Conservation (phyloP, 2,113 vertebrate species). For the Phycodurus eques region DNA sequence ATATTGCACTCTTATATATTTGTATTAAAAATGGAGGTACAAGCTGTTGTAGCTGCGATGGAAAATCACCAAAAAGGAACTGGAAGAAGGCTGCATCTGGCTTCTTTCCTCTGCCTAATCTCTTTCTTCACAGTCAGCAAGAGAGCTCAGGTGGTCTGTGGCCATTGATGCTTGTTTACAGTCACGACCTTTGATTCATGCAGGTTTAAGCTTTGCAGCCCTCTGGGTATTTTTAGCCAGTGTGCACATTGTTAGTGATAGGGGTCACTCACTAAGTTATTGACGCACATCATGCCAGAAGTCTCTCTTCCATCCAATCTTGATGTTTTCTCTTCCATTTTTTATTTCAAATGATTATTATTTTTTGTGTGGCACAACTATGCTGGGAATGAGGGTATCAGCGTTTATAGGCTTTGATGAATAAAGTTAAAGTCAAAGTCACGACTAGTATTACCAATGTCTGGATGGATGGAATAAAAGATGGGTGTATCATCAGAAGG, state of each 20-base stretch:
- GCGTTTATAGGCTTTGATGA: too few species aligned
- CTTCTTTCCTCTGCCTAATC: slow-evolving; percentile 17
- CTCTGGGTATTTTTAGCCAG: slow-evolving; percentile 44
- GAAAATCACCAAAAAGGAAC: background rate
- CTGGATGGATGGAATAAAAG: too few species aligned
- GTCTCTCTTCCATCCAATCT: background rate
- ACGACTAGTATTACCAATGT: too few species aligned
- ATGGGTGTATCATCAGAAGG: too few species aligned
- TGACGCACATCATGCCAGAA: background rate
- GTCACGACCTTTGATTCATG: slow-evolving; percentile 20
- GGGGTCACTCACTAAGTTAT: slow-evolving; percentile 29
- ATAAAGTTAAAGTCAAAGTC: too few species aligned
- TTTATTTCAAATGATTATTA: background rate
- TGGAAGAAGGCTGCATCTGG: slow-evolving; percentile 26
- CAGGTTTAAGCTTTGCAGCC: slow-evolving; percentile 1
- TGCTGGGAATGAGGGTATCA: background rate
- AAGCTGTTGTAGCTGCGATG: background rate
- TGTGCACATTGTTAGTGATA: slow-evolving; percentile 19
- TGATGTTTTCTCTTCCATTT: background rate
- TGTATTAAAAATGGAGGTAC: background rate
- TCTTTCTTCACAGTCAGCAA: slow-evolving; percentile 27
- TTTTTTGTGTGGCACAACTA: background rate
- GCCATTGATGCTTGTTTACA: slow-evolving; percentile 27
- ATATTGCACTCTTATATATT: background rate
- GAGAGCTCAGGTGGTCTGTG: slow-evolving; percentile 40